Evolutionary conservation across 2,797 vertebrate species (phyloP), one percentile per base, ranked within the genome.

Genomic region (Rachycentron canadum): DNA sequence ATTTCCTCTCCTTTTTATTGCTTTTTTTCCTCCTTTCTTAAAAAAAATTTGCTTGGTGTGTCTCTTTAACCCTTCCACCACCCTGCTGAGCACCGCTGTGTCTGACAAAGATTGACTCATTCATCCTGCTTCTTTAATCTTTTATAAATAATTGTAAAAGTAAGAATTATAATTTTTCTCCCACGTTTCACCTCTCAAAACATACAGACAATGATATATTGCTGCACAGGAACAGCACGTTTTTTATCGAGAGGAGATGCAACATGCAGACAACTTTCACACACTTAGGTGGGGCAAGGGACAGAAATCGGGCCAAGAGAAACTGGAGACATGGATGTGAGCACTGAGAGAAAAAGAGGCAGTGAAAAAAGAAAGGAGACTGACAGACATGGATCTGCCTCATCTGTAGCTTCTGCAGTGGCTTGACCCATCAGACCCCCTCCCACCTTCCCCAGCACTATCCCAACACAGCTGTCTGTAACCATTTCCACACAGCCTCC

Each of bases 1-100:
- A 94, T 93, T 94, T 93, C 91, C 91, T 93, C 82, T 78, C 69
- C 68, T 26, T 81, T 76, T 89, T 91, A 90, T 93, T 92, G 82
- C 85, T 83, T 87, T 85, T 84, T 32, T 82, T 84, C 32, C 28
- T 76, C 74, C 55, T 64, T 16, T 65, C 73, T 53, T 30, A n/a
- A 66, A 76, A 80, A n/a, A n/a, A n/a, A n/a, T n/a, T 64, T 86
- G 45, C 75, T 59, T 62, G 32, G 8, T n/a, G 53, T 61, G 68
- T 50, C 40, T 81, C 45, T 82, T 79, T 74, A 90, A 86, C 71
- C 73, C 79, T 64, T 85, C 78, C 61, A 25, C 19, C 58, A 25
- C 52, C 36, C 25, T 16, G 23, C 75, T 16, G 63, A 60, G 59
- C 43, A 34, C 16, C 9, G 0, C 17, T 4, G 36, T 14, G 1